phyloP scores from a whole-genome alignment of 2,113 vertebrate species.

The Aramus guarauna region DNA sequence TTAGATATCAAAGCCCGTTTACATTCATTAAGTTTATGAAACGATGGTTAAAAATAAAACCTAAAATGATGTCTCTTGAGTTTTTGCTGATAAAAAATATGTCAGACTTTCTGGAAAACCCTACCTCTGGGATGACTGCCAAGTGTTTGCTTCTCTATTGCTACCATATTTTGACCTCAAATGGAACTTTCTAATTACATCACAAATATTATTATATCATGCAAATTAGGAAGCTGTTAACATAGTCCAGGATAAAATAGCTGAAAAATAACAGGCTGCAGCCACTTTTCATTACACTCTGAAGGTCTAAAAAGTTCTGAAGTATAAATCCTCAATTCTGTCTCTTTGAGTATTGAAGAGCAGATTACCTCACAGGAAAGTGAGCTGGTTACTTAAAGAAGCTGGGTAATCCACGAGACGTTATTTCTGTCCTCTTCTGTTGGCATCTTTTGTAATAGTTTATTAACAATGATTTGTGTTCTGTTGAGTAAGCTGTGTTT shows the following conservation, averaged over 20 bases:
- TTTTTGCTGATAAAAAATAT: conserved; percentile 32
- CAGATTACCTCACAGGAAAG: conserved; percentile 12
- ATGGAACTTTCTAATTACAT: conserved; percentile 52
- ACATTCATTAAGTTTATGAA: conserved; percentile 23
- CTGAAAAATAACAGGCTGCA: conserved; percentile 11
- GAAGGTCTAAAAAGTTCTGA: not conserved
- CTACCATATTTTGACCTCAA: conserved; percentile 67
- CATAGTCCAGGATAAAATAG: conserved; percentile 23
- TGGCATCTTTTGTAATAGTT: conserved; percentile 35
- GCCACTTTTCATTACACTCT: conserved; percentile 25
- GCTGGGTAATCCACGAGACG: not conserved
- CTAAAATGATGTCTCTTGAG: not conserved
- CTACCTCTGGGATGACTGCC: conserved; percentile 49
- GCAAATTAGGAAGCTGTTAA: conserved; percentile 46
- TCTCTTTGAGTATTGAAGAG: not conserved
- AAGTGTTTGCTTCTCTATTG: conserved; percentile 61
- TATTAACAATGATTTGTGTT: conserved; percentile 41
- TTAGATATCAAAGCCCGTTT: not conserved
- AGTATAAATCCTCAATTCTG: not conserved
- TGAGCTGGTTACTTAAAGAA: conserved; percentile 4
- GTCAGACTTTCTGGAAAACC: conserved; percentile 36
- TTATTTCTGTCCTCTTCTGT: conserved; percentile 13
- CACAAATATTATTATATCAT: conserved; percentile 60
- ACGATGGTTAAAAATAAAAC: conserved; percentile 9
- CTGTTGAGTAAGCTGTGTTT: conserved; percentile 52